phyloP scores from a whole-genome alignment of 2,888 invertebrate genomes.

The Cataglyphis altisquamis region DNA sequence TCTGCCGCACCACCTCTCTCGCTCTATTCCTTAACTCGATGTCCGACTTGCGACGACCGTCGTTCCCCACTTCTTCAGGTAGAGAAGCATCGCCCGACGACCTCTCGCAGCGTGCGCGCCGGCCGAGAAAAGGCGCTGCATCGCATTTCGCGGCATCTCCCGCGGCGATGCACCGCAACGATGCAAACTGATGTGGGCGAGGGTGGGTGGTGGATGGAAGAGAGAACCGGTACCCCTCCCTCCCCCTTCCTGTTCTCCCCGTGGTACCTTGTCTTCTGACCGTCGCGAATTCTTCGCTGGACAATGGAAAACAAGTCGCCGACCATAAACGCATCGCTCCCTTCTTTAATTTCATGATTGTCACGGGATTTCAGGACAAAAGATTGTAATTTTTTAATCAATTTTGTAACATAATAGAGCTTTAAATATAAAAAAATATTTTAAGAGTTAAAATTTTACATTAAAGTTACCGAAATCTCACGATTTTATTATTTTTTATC shows the following conservation, averaged over 20 bases:
- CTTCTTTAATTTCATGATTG: not conserved
- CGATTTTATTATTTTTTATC: not conserved
- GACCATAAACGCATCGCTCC: slow-evolving; percentile 15
- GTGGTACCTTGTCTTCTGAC: slow-evolving; percentile 48
- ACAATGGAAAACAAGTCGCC: slow-evolving; percentile 31
- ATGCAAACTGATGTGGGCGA: slow-evolving; percentile 49
- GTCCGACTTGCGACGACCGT: slow-evolving; percentile 58
- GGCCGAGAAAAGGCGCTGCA: slow-evolving; percentile 61
- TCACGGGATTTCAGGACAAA: not conserved
- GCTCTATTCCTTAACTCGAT: slow-evolving; percentile 38
- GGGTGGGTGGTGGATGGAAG: slow-evolving; percentile 55
- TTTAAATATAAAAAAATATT: no score
- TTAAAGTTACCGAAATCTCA: not conserved
- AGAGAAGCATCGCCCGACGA: slow-evolving; percentile 50
- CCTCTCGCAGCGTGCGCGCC: slow-evolving; percentile 53
- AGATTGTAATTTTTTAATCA: not conserved
- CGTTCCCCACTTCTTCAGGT: slow-evolving; percentile 42
- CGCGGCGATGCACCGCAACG: slow-evolving; percentile 61
- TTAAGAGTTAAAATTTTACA: not conserved
- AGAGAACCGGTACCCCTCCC: slow-evolving; percentile 69
- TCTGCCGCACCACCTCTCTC: slow-evolving; percentile 26
- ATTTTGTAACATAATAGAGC: no score
- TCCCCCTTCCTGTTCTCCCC: not conserved
- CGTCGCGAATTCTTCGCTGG: slow-evolving; percentile 33
- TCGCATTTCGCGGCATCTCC: slow-evolving; percentile 62